Evolutionary conservation across 2,797 vertebrate species (phyloP), one percentile per base, ranked within the genome.

Genomic region (Pterois miles): DNA sequence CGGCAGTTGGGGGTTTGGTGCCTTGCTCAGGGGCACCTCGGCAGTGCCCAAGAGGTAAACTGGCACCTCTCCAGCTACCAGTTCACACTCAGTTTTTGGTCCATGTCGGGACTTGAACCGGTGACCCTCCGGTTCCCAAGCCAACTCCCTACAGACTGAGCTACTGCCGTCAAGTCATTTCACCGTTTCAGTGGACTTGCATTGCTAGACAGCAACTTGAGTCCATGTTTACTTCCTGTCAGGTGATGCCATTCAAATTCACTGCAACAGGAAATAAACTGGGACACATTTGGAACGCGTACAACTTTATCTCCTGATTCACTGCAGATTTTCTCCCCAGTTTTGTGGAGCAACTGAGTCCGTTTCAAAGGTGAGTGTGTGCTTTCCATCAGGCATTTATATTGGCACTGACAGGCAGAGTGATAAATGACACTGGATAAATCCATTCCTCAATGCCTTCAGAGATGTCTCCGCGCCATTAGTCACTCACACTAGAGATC

Each of bases 401-500:
- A 91, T 88, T 90, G 90, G 86, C 91, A 89, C 76, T 87, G 93
- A 94, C 92, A 90, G 90, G 69, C 78, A 6, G 74, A 9, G 78
- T 92, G 88, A 92, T 92, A 81, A 89, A 91, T 80, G 91, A 86
- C 80, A 81, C 36, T 83, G 86, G 90, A 91, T 93, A 83, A 90
- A 93, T 92, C 86, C 81, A 90, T 92, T 89, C 84, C 89, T 93
- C 92, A 89, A 84, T 90, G 89, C 86, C 92, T 84, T 93, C 86
- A 78, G 91, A 91, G 84, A 93, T 92, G 89, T 90, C 90, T 91
- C 86, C 18, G 81, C 83, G 2, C 90, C 91, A 93, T 93, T 92
- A 93, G 90, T 93, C 92, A 93, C 91, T 89, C 89, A 93, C 85
- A 90, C 88, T 78, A 59, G 89, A 91, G 89, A 91, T 92, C 91